Percentiles rank a stretch among this genome's conserved stretches.
phyloP scores from a whole-genome alignment of 2,888 invertebrate genomes.

The Myathropa florea region DNA sequence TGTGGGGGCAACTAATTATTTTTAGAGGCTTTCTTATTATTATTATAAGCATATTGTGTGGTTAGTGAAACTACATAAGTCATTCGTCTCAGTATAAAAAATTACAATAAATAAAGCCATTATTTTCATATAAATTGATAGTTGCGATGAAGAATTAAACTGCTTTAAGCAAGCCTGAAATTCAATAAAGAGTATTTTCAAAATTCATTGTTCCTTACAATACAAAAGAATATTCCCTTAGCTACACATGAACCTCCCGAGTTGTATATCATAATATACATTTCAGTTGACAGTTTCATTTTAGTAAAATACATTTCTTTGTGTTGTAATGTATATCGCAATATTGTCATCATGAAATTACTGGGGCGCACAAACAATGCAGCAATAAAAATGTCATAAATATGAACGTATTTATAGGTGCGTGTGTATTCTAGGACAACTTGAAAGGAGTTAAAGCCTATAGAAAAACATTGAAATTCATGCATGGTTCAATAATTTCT shows the following conservation, averaged over 20 bases:
- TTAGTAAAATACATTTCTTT: constrained; percentile 33
- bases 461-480: no score
- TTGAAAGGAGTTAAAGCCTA: no score
- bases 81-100: no score
- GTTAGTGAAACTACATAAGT: no score
- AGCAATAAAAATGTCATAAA: constrained; percentile 35
- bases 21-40: no score
- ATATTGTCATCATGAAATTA: constrained; percentile 44
- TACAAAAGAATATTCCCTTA: constrained; percentile 1
- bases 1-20: background rate
- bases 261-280: constrained; percentile 10
- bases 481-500: no score
- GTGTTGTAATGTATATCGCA: constrained; percentile 18
- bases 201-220: background rate
- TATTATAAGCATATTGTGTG: no score
- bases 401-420: background rate
- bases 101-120: background rate
- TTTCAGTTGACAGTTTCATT: constrained; percentile 38
- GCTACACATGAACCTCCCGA: background rate
- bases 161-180: background rate
- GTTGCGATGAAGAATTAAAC: background rate
- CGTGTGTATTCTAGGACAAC: no score
- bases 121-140: background rate
- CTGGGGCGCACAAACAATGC: constrained; percentile 44
- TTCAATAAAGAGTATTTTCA: background rate